phyloP scores from a whole-genome alignment of 2,797 vertebrate species.

The Sebastes nivosus region DNA sequence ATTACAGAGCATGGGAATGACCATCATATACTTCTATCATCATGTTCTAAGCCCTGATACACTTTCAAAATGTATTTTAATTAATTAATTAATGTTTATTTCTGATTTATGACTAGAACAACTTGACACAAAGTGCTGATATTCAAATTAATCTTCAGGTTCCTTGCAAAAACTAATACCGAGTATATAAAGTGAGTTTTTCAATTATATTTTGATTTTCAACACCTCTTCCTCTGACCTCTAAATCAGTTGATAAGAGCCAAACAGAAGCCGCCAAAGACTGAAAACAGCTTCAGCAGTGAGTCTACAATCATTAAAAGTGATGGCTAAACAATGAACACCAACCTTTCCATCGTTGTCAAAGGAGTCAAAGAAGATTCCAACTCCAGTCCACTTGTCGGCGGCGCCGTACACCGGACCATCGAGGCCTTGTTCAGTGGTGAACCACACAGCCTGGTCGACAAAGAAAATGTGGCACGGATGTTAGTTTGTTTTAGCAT shows the following conservation, averaged over 20 bases:
- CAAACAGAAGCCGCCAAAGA: neutral
- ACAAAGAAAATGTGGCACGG: neutral
- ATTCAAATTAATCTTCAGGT: too few species aligned
- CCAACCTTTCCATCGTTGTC: constrained; percentile 98
- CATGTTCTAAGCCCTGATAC: too few species aligned
- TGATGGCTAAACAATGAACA: neutral
- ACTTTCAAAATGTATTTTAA: neutral
- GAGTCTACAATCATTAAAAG: neutral
- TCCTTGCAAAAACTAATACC: neutral
- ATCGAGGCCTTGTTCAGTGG: constrained; percentile 88
- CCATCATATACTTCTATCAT: too few species aligned
- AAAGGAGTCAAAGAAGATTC: constrained; percentile 98
- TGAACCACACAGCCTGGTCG: constrained; percentile 94
- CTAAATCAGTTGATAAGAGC: neutral
- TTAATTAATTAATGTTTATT: fast-evolving
- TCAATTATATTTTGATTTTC: neutral
- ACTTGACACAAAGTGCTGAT: fast-evolving
- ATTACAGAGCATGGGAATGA: too few species aligned
- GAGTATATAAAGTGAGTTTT: too few species aligned
- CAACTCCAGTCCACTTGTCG: constrained; percentile 93
- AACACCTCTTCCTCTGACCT: neutral
- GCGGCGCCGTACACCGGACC: constrained; percentile 95
- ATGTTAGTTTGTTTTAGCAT: neutral
- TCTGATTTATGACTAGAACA: too few species aligned
- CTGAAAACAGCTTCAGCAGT: neutral